Conservation (phyloP, 2,113 vertebrate genomes). For the Caracal caracal region DNA sequence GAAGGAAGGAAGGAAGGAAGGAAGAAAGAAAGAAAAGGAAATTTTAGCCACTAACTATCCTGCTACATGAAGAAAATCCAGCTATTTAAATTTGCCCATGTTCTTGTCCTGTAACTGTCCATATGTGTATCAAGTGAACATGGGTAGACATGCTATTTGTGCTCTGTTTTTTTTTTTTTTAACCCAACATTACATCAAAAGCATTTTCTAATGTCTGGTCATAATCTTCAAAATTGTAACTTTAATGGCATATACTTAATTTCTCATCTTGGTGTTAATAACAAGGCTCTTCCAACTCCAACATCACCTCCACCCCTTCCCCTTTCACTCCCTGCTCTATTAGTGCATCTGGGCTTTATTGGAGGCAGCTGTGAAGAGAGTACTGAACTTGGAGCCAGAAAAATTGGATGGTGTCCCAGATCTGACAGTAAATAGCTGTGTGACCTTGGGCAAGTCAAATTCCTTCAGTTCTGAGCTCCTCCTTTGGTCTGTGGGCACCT, state of each 20-base stretch:
- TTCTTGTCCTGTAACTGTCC: neutral
- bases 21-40: neutral
- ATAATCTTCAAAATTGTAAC: neutral
- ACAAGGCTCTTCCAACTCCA: neutral
- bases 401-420: constrained; percentile 9
- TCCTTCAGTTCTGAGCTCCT: neutral
- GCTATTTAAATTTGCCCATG: neutral
- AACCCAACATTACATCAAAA: neutral
- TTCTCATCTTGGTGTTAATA: constrained; percentile 28
- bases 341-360: constrained; percentile 47
- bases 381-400: constrained; percentile 17
- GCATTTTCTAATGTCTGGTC: neutral
- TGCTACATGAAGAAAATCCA: neutral
- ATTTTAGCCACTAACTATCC: neutral
- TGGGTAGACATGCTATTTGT: neutral
- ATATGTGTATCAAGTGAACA: neutral
- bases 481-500: neutral
- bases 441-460: constrained; percentile 63
- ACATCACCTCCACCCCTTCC: neutral
- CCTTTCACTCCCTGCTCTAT: neutral
- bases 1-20: neutral
- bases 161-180: neutral
- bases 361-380: constrained; percentile 49
- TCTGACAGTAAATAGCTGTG: constrained; percentile 46
- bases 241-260: constrained; percentile 24